Evolutionary conservation across 1,140 invertebrate species (phyloP).

Genomic region (Micrasema minimum): DNA sequence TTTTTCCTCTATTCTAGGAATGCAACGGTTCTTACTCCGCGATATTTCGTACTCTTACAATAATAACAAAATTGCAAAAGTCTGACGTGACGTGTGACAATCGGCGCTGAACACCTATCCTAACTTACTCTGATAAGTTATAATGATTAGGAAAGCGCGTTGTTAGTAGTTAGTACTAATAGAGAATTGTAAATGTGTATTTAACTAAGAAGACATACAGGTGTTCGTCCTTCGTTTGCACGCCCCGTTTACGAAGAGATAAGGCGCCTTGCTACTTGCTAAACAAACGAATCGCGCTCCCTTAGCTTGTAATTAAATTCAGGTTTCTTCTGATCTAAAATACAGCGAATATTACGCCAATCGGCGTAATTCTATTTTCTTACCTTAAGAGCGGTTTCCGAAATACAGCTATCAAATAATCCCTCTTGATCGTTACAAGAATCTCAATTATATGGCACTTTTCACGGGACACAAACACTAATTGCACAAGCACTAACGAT

Average conservation of each 20-base stretch:
- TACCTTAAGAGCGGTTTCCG: slow-evolving; percentile 36
- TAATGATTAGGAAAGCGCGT: too few species aligned
- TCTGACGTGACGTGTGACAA: too few species aligned
- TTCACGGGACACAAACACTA: slow-evolving; percentile 40
- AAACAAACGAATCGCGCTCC: slow-evolving; percentile 22
- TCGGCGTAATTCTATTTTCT: slow-evolving; percentile 20
- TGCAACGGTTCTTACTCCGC: too few species aligned
- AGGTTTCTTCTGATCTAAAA: too few species aligned
- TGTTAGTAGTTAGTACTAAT: too few species aligned
- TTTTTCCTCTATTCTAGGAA: too few species aligned
- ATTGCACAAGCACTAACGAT: slow-evolving; percentile 27
- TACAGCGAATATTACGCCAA: too few species aligned
- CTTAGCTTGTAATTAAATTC: too few species aligned
- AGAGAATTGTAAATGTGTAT: neutral
- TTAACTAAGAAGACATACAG: slow-evolving; percentile 45
- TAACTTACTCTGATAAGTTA: too few species aligned
- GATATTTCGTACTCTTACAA: too few species aligned
- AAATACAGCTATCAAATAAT: slow-evolving; percentile 35
- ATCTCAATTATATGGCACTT: slow-evolving; percentile 36
- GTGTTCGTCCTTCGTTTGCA: slow-evolving; percentile 41
- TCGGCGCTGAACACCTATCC: too few species aligned
- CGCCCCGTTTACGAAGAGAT: slow-evolving; percentile 39
- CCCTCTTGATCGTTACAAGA: slow-evolving; percentile 30
- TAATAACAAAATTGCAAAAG: too few species aligned
- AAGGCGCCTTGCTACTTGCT: slow-evolving; percentile 33